Percentiles rank a stretch among this genome's conserved stretches.
Conservation (phyloP, 2,888 invertebrate genomes). For the Lepidonotus clava region DNA sequence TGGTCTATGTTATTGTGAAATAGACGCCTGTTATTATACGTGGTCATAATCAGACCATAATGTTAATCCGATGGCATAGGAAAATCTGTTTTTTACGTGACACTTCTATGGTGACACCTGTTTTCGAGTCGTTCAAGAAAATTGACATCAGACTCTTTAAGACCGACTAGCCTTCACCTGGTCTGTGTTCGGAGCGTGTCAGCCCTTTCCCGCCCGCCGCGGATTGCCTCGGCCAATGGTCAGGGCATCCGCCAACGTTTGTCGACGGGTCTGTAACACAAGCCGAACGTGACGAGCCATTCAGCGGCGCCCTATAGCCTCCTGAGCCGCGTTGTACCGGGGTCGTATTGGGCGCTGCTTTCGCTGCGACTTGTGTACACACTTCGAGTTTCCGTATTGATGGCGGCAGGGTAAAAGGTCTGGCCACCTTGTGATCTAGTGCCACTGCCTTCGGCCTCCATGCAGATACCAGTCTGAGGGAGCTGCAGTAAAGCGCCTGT, state of each 20-base stretch:
- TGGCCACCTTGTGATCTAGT: background rate
- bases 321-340: background rate
- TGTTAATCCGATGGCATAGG: too few species aligned
- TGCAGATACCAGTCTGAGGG: background rate
- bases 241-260: slow-evolving; percentile 20
- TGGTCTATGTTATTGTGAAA: too few species aligned
- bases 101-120: too few species aligned
- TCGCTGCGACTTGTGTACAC: background rate
- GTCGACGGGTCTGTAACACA: background rate
- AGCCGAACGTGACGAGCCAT: slow-evolving; percentile 29
- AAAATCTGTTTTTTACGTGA: too few species aligned
- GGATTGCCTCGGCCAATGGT: too few species aligned
- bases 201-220: too few species aligned
- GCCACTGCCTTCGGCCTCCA: background rate
- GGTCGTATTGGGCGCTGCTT: background rate
- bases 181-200: too few species aligned
- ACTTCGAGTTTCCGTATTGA: slow-evolving; percentile 36
- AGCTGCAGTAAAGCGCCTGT: background rate
- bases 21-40: too few species aligned
- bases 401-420: slow-evolving; percentile 3
- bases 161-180: too few species aligned
- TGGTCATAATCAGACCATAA: too few species aligned
- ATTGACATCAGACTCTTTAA: too few species aligned
- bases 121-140: too few species aligned
- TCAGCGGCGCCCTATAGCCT: background rate